A percentile compares a stretch with the other conserved stretches of the same genome.
phyloP scores from a whole-genome alignment of 2,113 vertebrate species.

The Pao palembangensis region DNA sequence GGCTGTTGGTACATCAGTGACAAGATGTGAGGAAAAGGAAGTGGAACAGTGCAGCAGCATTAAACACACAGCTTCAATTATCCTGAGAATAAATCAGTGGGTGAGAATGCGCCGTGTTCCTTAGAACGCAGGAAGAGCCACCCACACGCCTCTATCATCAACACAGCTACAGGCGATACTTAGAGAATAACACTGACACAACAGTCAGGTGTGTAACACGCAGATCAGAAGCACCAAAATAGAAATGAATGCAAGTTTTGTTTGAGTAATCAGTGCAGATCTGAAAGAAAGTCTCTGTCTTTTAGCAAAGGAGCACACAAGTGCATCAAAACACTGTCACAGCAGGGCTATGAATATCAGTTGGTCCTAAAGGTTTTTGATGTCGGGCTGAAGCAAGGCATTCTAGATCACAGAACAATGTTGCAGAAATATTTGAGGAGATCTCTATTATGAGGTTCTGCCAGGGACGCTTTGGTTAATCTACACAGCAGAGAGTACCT shows the following conservation, averaged over 20 bases:
- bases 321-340: slow-evolving; percentile 1
- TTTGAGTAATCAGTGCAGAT: slow-evolving; percentile 40
- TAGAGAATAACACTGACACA: slow-evolving; percentile 46
- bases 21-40: slow-evolving; percentile 37
- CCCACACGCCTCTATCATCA: slow-evolving; percentile 62
- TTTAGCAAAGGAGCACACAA: slow-evolving; percentile 13
- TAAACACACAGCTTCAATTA: slow-evolving; percentile 61
- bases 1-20: slow-evolving; percentile 36
- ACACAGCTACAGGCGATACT: slow-evolving; percentile 50
- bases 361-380: slow-evolving; percentile 13
- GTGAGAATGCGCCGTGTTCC: slow-evolving; percentile 29
- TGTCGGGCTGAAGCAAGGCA: slow-evolving; percentile 25
- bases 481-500: slow-evolving; percentile 18
- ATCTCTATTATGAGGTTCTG: slow-evolving; percentile 16
- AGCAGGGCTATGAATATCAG: neutral
- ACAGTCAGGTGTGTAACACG: slow-evolving; percentile 33
- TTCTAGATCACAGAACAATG: slow-evolving; percentile 23
- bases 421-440: slow-evolving; percentile 9
- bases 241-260: slow-evolving; percentile 48
- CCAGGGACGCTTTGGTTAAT: slow-evolving; percentile 34
- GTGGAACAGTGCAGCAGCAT: slow-evolving; percentile 40
- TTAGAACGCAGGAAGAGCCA: slow-evolving; percentile 56
- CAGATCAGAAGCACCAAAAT: slow-evolving; percentile 50
- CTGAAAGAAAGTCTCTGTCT: slow-evolving; percentile 21
- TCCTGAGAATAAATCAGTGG: slow-evolving; percentile 54